phyloP scores from a whole-genome alignment of 1,140 invertebrate species.

The Caerostris extrusa region DNA sequence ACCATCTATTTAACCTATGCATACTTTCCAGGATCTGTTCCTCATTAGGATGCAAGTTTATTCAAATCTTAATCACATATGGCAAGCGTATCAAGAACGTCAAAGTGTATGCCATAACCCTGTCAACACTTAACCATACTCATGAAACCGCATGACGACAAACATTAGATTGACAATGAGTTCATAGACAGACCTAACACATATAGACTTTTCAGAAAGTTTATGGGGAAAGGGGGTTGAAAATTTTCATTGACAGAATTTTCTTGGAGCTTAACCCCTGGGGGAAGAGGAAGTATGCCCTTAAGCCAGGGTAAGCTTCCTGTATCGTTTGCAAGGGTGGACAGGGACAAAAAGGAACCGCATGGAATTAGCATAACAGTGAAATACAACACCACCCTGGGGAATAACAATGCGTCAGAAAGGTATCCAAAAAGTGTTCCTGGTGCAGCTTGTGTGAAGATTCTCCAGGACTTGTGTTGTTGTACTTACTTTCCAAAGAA shows the following conservation, averaged over 20 bases:
- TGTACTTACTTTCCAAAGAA: slow-evolving; percentile 34
- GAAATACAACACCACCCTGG: slow-evolving; percentile 40
- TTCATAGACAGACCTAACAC: slow-evolving; percentile 52
- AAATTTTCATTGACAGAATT: slow-evolving; percentile 34
- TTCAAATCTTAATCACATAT: slow-evolving; percentile 48
- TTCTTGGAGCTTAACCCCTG: slow-evolving; percentile 50
- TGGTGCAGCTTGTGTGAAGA: not conserved
- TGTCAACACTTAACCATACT: slow-evolving; percentile 41
- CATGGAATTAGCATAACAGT: slow-evolving; percentile 63
- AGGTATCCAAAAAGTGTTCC: slow-evolving; percentile 41
- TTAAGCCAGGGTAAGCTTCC: slow-evolving; percentile 59
- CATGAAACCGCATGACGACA: slow-evolving; percentile 50
- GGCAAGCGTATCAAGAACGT: slow-evolving; percentile 13
- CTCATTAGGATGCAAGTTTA: not conserved
- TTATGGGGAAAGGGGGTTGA: not conserved
- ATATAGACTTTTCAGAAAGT: slow-evolving; percentile 27
- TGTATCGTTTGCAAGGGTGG: slow-evolving; percentile 65
- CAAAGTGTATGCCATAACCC: slow-evolving; percentile 13
- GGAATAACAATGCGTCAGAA: not conserved
- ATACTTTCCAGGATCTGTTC: not conserved
- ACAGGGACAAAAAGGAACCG: slow-evolving; percentile 21
- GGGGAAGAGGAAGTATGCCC: slow-evolving; percentile 24
- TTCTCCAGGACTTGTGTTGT: slow-evolving; percentile 14
- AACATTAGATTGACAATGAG: slow-evolving; percentile 64
- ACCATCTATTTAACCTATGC: not conserved